Evolutionary conservation across 1,140 invertebrate species (phyloP), one percentile per base, ranked within the genome.

Genomic region (Chrysopa pallens): DNA sequence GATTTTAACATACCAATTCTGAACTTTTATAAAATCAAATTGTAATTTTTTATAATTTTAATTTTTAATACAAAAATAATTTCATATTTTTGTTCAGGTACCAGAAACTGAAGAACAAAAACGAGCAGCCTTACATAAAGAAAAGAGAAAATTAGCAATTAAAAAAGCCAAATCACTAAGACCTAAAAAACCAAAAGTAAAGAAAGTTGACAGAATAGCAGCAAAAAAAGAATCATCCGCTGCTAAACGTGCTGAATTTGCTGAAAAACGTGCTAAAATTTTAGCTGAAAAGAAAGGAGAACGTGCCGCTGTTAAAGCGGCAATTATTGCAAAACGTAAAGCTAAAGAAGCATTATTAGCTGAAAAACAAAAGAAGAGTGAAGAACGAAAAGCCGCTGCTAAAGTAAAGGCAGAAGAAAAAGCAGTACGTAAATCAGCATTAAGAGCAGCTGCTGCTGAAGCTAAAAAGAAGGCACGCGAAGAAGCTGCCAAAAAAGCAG

Each of bases 161-260:
- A 61, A 70, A 43, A 65, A 69, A 31, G 54, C 55, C 1, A 66
- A 62, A 42, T 58, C 60, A 23, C 57, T 60, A 0, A 67, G 68
- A 35, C 57, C 67, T 3, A 75, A 76, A 53, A 69, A 68, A 45
- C 17, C 17, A 23, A 23, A 23, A 23, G 17, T 23, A 23, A 23
- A 23, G 59, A 15, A 68, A 69, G 50, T 61, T 57, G 40, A 56
- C 64, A 0, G 65, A 59, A 39, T 23, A 23, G 17, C 50, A 48
- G 1, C 59, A 56, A 57, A 69, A 59, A 53, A 68, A 53, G 36
- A 49, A 48, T 2, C 59, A 52, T 1, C 61, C 48, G 2, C 58
- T 53, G 3, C 54, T 50, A 14, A 61, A 59, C 42, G 31, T 15
- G 14, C 15, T 38, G 27, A 33, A 29, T 28, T 38, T 29, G 12